Percentiles rank a stretch among this genome's conserved stretches.
These are phyloP conservation scores for Sitophilus oryzae DNA, from an alignment of 1,140 invertebrate genomes.

Conservation along the genomic window DNA sequence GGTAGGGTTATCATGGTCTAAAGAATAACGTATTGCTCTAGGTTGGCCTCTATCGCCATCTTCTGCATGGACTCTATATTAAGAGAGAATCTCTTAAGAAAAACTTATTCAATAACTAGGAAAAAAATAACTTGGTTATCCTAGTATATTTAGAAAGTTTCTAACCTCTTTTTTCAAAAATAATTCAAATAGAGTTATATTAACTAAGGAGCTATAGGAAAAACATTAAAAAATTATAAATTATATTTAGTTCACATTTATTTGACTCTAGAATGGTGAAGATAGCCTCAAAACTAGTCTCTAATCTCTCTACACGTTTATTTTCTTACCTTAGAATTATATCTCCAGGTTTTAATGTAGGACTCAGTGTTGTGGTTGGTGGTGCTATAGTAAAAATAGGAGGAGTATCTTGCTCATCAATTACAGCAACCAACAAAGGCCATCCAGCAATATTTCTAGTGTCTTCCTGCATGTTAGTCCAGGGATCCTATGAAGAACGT, in stretches of 20 bases:
- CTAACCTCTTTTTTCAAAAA: too few species aligned
- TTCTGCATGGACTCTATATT: constrained; percentile 63
- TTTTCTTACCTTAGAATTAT: constrained; percentile 50
- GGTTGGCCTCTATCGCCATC: constrained; percentile 83
- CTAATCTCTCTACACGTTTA: not conserved
- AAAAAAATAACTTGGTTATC: too few species aligned
- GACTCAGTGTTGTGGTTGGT: constrained; percentile 65
- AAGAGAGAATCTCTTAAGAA: too few species aligned
- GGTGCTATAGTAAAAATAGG: constrained; percentile 77
- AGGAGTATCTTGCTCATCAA: constrained; percentile 80
- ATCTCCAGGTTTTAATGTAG: constrained; percentile 58
- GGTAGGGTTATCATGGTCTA: constrained; percentile 79
- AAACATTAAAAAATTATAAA: too few species aligned
- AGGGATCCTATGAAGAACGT: constrained; percentile 71
- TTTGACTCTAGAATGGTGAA: constrained; percentile 2
- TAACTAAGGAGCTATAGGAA: too few species aligned
- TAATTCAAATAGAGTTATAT: too few species aligned
- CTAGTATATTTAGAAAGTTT: too few species aligned
- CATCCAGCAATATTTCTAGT: constrained; percentile 78
- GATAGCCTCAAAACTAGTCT: not conserved
- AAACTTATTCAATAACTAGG: too few species aligned
- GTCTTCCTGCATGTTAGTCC: constrained; percentile 70
- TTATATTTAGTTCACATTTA: too few species aligned
- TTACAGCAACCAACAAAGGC: constrained; percentile 71
- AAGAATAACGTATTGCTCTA: constrained; percentile 72